Base-by-base conservation (phyloP, 1,140 invertebrate genomes). In the Propsilocerus akamusi region DNA sequence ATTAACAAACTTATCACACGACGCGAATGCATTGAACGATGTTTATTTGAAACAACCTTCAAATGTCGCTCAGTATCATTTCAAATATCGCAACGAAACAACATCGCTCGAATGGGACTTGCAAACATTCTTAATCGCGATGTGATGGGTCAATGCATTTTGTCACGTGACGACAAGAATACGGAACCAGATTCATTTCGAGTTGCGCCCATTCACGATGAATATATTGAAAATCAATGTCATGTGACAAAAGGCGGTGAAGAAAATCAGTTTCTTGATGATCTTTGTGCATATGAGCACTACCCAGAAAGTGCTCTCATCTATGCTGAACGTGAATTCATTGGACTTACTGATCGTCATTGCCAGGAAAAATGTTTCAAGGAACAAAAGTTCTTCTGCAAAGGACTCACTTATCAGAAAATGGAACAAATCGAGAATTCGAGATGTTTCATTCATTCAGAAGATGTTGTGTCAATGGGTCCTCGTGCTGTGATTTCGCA, bases 161-260 rank as follows among this genome's bases (percentile, higher is more conserved):
- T 80, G 28, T 76, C 72, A 55, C 61, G 65, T 28, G 70, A 72
- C 53, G 72, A 78, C 57, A 72, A 75, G 57, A 75, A 73, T 58
- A 68, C 74, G 7, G 69, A 74, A 51, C 75, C 77, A 1, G 73
- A 73, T 55, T 71, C 74, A 1, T 80, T 73, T 52, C 60, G 76
- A 25, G 73, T 74, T 0, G 74, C 75, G 5, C 74, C 72, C 52
- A 73, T 70, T 51, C 70, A 75, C 48, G 75, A 75, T 25, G 70
- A 76, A 54, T 80, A 80, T 54, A 70, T 78, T 50, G 77, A 78
- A 57, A 77, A 77, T 61, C 74, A 77, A 56, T 78, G 77, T 55
- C 56, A 67, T 11, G 68, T 60, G 24, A 54, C 59, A 25, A 41
- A 55, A 14, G 54, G 58, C 6, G 59, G 62, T 49, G 60, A 50